Base-by-base conservation (phyloP, 2,888 invertebrate species). In the Acrocyrtus sp. region DNA sequence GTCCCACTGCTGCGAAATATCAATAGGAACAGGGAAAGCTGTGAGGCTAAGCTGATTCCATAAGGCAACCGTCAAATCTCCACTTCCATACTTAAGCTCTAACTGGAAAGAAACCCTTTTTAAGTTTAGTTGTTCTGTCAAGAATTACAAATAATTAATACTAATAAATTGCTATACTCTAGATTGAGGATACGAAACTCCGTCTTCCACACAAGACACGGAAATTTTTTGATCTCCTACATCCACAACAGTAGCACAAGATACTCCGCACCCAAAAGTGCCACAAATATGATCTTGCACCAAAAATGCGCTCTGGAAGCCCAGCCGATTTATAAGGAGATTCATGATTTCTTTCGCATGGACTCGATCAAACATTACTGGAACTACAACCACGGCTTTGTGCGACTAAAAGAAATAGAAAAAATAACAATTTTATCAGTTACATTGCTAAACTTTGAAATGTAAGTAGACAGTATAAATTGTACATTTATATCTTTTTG, bases 181-280 rank as follows among this genome's bases (percentile, higher is more conserved):
- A 0, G 96, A 95, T 77, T 92, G 91, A 79, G 92, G 90, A 82
- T 95, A 94, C 24, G 96, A 96, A 73, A 97, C 93, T 0, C 96
- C 96, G 86, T 97, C 97, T 86, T 97, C 97, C 0, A 97, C 95
- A 86, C 97, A 98, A 1, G 95, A 95, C 21, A 98, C 92, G 0
- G 96, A 94, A 0, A 95, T 95, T 86, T 97, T 97, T 84, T 96
- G 95, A 83, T 96, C 96, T 0, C 97, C 97, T 60, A 97, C 91
- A 84, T 97, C 96, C 0, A 98, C 93, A 0, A 97, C 95, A 85
- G 97, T 97, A 0, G 96, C 96, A 82, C 91, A 93, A 54, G 91
- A 90, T 17, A 93, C 84, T 12, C 94, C 94, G 19, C 92, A 91
- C 3, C 94, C 94, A 85, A 93, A 94, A 12, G 93, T 92, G 6